Evolutionary conservation across 1,140 invertebrate genomes (phyloP).

Genomic region (Delia radicum): DNA sequence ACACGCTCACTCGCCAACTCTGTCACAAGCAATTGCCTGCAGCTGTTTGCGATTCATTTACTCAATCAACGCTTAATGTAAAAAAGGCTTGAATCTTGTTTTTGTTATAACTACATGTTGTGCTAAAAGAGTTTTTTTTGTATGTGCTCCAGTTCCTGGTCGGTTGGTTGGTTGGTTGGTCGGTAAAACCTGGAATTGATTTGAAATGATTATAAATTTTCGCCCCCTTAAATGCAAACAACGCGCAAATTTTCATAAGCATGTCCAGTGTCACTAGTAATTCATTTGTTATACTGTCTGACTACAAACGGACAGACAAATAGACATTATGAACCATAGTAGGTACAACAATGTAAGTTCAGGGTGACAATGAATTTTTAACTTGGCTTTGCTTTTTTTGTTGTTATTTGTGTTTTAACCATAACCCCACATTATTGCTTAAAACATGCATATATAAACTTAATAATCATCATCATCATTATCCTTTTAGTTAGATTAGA

Average conservation of each 20-base stretch:
- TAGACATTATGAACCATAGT: slow-evolving; percentile 1
- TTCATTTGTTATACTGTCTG: slow-evolving; percentile 23
- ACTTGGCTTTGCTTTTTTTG: background rate
- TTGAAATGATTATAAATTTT: slow-evolving; percentile 24
- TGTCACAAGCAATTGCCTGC: slow-evolving; percentile 19
- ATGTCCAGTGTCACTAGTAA: slow-evolving; percentile 19
- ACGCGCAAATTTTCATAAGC: slow-evolving; percentile 18
- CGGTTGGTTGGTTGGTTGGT: background rate
- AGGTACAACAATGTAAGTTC: background rate
- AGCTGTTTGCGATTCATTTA: slow-evolving; percentile 24
- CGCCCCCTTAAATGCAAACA: slow-evolving; percentile 16
- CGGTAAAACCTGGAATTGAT: slow-evolving; percentile 7
- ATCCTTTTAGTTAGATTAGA: background rate
- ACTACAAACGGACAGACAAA: background rate
- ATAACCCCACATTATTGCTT: background rate
- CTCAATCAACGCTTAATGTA: slow-evolving; percentile 15
- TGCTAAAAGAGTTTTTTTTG: background rate
- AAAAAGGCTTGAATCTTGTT: background rate
- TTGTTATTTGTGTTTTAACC: background rate
- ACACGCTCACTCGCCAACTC: slow-evolving; percentile 20
- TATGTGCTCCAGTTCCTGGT: slow-evolving; percentile 1
- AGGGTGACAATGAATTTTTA: background rate
- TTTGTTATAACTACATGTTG: background rate
- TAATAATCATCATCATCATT: background rate
- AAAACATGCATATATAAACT: background rate